Evolutionary conservation across 2,113 vertebrate species (phyloP).

Genomic region (Sander vitreus): DNA sequence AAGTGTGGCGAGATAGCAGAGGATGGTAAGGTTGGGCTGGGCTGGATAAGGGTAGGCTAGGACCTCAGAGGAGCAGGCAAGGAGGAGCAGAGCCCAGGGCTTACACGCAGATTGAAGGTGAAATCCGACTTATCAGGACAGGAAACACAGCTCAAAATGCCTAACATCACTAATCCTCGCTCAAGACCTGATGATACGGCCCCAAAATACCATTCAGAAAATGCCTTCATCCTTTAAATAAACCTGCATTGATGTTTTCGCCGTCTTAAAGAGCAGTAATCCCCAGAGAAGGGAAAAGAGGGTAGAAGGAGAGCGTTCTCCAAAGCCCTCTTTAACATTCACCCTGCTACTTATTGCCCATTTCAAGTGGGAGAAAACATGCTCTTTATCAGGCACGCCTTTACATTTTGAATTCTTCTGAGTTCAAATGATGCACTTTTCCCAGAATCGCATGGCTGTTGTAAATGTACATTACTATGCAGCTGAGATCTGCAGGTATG

Average conservation of each 20-base stretch:
- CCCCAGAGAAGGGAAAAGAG: constrained; percentile 69
- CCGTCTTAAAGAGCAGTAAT: constrained; percentile 82
- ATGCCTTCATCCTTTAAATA: constrained; percentile 84
- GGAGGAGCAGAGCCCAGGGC: constrained; percentile 80
- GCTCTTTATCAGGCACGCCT: constrained; percentile 64
- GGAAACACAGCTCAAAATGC: constrained; percentile 82
- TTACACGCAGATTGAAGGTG: constrained; percentile 83
- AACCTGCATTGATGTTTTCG: constrained; percentile 82
- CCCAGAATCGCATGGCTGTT: constrained; percentile 39
- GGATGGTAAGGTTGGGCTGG: constrained; percentile 57
- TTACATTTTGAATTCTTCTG: constrained; percentile 67
- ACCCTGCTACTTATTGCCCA: constrained; percentile 76
- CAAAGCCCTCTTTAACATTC: constrained; percentile 83
- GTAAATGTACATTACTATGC: constrained; percentile 33
- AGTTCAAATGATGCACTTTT: constrained; percentile 74
- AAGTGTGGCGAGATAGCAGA: constrained; percentile 50
- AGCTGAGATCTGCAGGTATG: constrained; percentile 46
- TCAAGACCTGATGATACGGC: constrained; percentile 81
- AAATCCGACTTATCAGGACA: constrained; percentile 84
- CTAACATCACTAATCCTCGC: constrained; percentile 83
- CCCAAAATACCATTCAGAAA: constrained; percentile 82
- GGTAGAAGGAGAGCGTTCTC: constrained; percentile 69
- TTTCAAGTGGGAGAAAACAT: constrained; percentile 76
- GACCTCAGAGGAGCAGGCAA: constrained; percentile 73
- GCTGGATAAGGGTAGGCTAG: constrained; percentile 72